Conservation (phyloP, 2,797 vertebrate genomes). For the Argya squamiceps region DNA sequence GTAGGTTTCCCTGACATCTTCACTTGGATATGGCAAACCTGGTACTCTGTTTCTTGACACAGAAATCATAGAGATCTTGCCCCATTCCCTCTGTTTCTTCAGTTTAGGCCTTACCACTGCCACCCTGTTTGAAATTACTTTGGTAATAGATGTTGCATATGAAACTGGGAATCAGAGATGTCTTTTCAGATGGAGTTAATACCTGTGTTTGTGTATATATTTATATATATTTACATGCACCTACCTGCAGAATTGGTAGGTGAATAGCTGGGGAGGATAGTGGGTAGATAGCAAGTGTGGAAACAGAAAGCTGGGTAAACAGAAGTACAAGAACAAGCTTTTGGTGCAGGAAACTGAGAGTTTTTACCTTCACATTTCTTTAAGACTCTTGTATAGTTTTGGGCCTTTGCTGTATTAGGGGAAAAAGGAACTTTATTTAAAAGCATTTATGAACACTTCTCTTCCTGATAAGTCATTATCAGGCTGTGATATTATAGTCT, state of each 20-base stretch:
- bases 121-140: not conserved
- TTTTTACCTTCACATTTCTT: not conserved
- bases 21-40: not conserved
- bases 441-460: not conserved
- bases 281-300: not conserved
- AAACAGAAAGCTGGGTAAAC: not conserved
- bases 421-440: not conserved
- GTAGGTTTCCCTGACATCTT: not conserved
- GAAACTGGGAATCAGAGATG: not conserved
- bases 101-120: not conserved
- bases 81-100: not conserved
- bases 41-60: not conserved
- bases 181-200: not conserved
- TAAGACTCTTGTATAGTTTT: not conserved
- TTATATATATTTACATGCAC: not conserved
- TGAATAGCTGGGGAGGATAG: not conserved
- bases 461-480: not conserved
- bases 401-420: not conserved
- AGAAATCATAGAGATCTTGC: not conserved
- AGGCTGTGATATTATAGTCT: not conserved
- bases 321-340: not conserved
- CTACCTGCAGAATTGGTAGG: not conserved
- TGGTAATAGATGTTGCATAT: not conserved
- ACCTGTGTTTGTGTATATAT: fast-evolving
- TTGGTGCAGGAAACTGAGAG: not conserved